These are phyloP conservation scores for Bombus picipes DNA, from an alignment of 1,140 invertebrate genomes.

Conservation along the genomic window DNA sequence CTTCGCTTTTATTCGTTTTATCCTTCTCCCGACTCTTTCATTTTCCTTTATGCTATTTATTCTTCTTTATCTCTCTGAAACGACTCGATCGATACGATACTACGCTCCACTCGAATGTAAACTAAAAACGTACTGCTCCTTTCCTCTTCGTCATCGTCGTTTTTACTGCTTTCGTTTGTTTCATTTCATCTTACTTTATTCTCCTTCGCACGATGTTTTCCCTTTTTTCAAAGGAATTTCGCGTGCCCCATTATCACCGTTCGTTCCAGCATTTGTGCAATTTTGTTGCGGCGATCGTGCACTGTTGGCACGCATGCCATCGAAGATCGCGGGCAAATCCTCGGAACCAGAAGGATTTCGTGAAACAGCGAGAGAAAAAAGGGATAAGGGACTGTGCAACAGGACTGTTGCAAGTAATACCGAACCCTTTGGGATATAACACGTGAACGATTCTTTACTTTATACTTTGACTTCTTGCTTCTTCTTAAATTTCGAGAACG, in stretches of 20 bases:
- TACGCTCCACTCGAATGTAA: no score
- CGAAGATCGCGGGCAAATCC: constrained; percentile 38
- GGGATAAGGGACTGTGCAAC: not conserved
- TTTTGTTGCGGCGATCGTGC: constrained; percentile 54
- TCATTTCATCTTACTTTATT: not conserved
- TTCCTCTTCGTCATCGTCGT: not conserved
- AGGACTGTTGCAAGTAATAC: not conserved
- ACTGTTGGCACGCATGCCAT: constrained; percentile 27
- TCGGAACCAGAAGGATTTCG: constrained; percentile 29
- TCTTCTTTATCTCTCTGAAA: no score
- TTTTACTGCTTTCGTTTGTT: not conserved
- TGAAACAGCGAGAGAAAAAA: not conserved
- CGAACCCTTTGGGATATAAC: not conserved
- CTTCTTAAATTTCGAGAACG: not conserved
- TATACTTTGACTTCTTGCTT: not conserved
- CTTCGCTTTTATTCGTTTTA: not conserved
- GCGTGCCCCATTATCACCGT: constrained; percentile 24
- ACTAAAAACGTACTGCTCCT: no score
- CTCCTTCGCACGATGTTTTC: not conserved
- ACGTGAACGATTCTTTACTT: not conserved
- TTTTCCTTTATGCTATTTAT: not conserved
- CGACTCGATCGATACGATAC: no score
- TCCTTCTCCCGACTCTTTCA: not conserved
- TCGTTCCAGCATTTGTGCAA: constrained; percentile 51
- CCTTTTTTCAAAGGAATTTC: constrained; percentile 4